Evolutionary conservation across 1,140 invertebrate genomes (phyloP).

Genomic region (Drosophila mayri): DNA sequence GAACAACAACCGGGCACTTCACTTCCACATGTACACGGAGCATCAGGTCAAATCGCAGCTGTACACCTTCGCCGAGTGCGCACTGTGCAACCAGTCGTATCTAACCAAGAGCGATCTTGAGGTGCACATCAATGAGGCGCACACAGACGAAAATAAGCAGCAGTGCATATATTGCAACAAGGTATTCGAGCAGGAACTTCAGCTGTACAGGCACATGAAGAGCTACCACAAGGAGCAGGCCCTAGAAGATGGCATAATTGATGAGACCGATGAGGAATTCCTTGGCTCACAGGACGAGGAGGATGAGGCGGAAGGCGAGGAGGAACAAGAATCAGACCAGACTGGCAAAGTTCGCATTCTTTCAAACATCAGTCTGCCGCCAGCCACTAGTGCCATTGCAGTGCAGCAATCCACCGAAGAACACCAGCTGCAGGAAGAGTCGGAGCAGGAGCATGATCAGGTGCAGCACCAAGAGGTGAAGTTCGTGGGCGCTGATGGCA

Average conservation of each 20-base stretch:
- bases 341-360: slow-evolving; percentile 86
- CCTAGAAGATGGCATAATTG: slow-evolving; percentile 87
- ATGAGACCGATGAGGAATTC: slow-evolving; percentile 87
- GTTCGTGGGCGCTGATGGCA: slow-evolving; percentile 82
- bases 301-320: slow-evolving; percentile 48
- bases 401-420: slow-evolving; percentile 35
- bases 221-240: slow-evolving; percentile 87
- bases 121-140: slow-evolving; percentile 85
- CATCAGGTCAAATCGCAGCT: slow-evolving; percentile 90
- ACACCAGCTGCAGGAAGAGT: slow-evolving; percentile 74
- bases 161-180: slow-evolving; percentile 90
- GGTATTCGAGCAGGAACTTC: slow-evolving; percentile 87
- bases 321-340: slow-evolving; percentile 37
- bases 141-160: slow-evolving; percentile 85
- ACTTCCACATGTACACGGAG: slow-evolving; percentile 93
- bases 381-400: slow-evolving; percentile 66
- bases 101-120: slow-evolving; percentile 87
- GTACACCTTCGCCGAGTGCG: slow-evolving; percentile 91
- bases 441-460: slow-evolving; percentile 50
- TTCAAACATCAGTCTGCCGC: slow-evolving; percentile 85
- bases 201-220: slow-evolving; percentile 89
- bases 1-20: slow-evolving; percentile 90
- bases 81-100: slow-evolving; percentile 90
- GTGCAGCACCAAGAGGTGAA: slow-evolving; percentile 70
- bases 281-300: slow-evolving; percentile 82